These are phyloP conservation scores for Therioaphis trifolii DNA, from an alignment of 2,888 invertebrate species.

Conservation along the genomic window DNA sequence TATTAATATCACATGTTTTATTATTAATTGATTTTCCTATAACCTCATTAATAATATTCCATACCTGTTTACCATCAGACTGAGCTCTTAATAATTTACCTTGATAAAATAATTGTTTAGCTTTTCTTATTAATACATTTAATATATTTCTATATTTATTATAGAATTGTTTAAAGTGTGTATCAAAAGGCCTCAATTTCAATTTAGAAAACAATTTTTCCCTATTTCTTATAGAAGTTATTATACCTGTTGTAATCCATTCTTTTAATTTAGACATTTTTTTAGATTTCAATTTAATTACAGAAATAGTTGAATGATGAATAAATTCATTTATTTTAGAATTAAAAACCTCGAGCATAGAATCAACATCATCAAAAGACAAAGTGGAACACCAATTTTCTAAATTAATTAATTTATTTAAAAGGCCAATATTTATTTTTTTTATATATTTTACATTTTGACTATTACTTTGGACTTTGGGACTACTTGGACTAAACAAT, in stretches of 20 bases:
- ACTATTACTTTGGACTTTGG: not conserved
- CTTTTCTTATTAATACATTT: no score
- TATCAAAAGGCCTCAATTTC: no score
- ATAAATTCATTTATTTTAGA: conserved; percentile 16
- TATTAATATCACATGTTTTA: conserved; percentile 13
- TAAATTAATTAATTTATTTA: not conserved
- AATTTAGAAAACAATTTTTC: no score
- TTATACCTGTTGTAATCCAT: no score
- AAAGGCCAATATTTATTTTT: not conserved
- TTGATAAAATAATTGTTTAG: no score
- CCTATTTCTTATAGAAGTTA: no score
- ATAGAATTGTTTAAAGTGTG: no score
- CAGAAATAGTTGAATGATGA: conserved; percentile 2
- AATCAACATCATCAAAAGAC: no score
- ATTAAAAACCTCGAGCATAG: conserved; percentile 2
- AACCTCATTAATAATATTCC: conserved; percentile 29
- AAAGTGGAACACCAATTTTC: not conserved
- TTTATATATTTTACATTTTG: conserved; percentile 25
- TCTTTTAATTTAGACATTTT: no score
- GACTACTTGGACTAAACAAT: no score
- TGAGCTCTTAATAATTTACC: no score
- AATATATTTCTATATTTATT: no score
- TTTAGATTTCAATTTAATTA: not conserved
- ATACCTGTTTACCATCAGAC: not conserved
- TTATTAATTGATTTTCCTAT: conserved; percentile 21